Evolutionary conservation across 2,113 vertebrate species (phyloP).

Genomic region (Mobula hypostoma): DNA sequence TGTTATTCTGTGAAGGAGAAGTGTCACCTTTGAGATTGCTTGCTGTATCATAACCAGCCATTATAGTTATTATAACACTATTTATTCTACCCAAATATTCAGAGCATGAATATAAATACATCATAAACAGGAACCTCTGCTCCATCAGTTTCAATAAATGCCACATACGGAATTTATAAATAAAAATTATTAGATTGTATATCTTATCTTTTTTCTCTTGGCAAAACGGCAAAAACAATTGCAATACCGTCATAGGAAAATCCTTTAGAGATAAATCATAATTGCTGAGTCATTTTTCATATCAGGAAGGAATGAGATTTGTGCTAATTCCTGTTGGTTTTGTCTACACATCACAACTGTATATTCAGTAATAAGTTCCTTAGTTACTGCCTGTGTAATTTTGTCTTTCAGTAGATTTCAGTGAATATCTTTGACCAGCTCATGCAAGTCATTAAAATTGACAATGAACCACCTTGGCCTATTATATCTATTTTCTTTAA

Average conservation of each 20-base stretch:
- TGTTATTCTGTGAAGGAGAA: neutral
- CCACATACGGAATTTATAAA: constrained; percentile 10
- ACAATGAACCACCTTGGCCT: neutral
- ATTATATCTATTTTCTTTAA: neutral
- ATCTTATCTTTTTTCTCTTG: constrained; percentile 7
- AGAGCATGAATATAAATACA: constrained; percentile 2
- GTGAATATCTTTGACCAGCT: too few species aligned
- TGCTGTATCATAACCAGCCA: neutral
- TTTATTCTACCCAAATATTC: neutral
- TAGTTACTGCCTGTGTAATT: neutral
- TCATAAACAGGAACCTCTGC: neutral
- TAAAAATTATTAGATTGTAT: constrained; percentile 8
- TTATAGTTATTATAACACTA: neutral
- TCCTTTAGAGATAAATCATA: constrained; percentile 11
- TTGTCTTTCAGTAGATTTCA: neutral
- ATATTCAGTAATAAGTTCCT: neutral
- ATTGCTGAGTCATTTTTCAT: neutral
- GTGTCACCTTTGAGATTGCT: neutral
- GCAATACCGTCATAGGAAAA: neutral
- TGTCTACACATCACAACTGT: neutral
- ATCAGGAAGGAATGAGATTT: neutral
- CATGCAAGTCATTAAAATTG: neutral
- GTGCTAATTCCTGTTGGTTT: neutral
- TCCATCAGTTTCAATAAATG: neutral
- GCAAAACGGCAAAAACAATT: neutral